Conservation (phyloP, 2,113 vertebrate genomes). For the Oenanthe oenanthe region DNA sequence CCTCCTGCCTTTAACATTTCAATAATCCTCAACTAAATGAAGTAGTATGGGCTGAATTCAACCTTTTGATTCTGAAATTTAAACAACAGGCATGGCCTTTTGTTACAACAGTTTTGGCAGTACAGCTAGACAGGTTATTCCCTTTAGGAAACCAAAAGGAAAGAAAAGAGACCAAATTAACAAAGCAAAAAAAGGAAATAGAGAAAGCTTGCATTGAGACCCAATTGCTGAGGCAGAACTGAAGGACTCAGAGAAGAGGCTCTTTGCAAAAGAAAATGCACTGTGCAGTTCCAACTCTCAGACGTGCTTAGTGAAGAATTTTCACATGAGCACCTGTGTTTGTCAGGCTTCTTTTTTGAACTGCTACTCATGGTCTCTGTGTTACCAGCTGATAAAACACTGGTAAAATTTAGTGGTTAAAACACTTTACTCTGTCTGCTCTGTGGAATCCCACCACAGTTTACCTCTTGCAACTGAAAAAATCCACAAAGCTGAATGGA, state of each 20-base stretch:
- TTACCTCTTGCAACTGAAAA: not conserved
- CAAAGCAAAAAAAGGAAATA: not conserved
- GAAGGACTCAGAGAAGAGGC: not conserved
- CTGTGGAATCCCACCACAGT: not conserved
- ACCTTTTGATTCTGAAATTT: not conserved
- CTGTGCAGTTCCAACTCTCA: not conserved
- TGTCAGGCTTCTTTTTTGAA: not conserved
- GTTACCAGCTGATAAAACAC: not conserved
- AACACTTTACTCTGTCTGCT: not conserved
- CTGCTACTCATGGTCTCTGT: not conserved
- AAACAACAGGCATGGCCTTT: not conserved
- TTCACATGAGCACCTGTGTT: not conserved
- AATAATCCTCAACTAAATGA: not conserved
- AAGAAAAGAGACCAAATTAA: not conserved
- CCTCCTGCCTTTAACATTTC: not conserved
- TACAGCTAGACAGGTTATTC: not conserved
- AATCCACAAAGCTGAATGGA: not conserved
- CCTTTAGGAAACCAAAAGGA: not conserved
- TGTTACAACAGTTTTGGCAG: not conserved
- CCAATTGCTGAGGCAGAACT: not conserved
- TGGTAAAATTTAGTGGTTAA: not conserved
- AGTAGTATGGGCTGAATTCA: not conserved
- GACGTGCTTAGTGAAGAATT: not conserved
- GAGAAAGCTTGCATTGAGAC: not conserved
- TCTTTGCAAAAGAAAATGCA: not conserved